Base-by-base conservation (phyloP, 2,888 invertebrate genomes). In the Cheilosia vulpina region DNA sequence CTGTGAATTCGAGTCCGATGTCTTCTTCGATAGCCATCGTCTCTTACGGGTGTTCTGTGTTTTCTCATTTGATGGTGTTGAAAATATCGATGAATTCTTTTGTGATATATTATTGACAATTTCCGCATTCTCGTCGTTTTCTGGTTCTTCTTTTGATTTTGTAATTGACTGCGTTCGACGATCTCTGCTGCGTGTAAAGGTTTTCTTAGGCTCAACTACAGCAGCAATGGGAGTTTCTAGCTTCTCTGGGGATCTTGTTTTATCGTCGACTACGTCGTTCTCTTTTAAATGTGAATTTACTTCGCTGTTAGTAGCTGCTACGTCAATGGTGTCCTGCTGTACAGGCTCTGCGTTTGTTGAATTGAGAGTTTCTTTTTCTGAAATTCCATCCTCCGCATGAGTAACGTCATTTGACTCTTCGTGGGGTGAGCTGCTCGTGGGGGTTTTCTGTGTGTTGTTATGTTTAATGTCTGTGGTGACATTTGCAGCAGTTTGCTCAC, bases 1-100 rank as follows among this genome's bases (percentile, higher is more conserved):
- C 71, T 95, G 94, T 76, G 94, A 94, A 71, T 94, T 93, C 43
- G 94, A 92, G 66, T 92, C 92, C n/a, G 88, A 87, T 1, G 93
- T 88, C 89, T 94, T 94, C 50, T 91, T 91, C 17, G 91, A 90
- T 13, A 92, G 80, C 92, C 92, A 92, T 81, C 90, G 90, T 15
- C 92, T 89, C 79, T 91, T 91, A 15, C 90, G 89, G 19, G 76
- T 93, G 92, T 57, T 93, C 90, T 82, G 92, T 90, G 92, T 65
- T 41, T 82, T 87, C 19, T 68, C 80, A 60, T 52, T 87, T 15
- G 65, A 58, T 17, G 72, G 65, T 0, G 79, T 60, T 9, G 65
- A 63, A 45, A 79, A 21, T 2, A 45, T 19, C 3, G 58, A 43
- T 13, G 47, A 21, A 3, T 66, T 68, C 15, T 65, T 84, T 21